These are phyloP conservation scores for Achroia grisella DNA, from an alignment of 1,140 invertebrate genomes.

Conservation along the genomic window DNA sequence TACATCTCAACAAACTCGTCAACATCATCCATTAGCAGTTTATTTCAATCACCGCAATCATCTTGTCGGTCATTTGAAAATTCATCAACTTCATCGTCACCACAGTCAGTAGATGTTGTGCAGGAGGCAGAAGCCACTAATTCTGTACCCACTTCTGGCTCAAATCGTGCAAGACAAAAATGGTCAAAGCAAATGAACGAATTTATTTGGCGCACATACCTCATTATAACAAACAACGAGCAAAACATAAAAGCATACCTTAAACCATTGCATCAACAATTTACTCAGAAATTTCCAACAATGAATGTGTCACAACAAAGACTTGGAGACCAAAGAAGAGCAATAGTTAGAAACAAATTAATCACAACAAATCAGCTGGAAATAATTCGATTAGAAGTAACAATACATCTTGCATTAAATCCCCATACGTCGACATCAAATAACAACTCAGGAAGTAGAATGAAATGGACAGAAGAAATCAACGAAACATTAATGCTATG, in stretches of 20 bases:
- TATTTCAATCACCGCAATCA: neutral
- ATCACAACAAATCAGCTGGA: neutral
- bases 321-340: too few species aligned
- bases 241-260: neutral
- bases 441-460: neutral
- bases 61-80: neutral
- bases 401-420: neutral
- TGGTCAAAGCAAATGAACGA: neutral
- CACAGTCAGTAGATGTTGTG: neutral
- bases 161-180: neutral
- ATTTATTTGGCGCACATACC: conserved; percentile 1
- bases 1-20: too few species aligned
- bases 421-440: neutral
- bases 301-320: neutral
- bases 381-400: neutral
- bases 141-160: neutral
- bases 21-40: neutral
- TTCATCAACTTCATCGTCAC: neutral
- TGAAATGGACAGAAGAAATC: neutral
- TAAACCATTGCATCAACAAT: neutral
- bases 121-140: neutral
- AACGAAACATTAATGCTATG: neutral
- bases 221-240: neutral
- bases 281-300: neutral
- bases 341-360: neutral